phyloP scores from a whole-genome alignment of 1,140 invertebrate genomes.

The Brachionus asplanchnoidis region DNA sequence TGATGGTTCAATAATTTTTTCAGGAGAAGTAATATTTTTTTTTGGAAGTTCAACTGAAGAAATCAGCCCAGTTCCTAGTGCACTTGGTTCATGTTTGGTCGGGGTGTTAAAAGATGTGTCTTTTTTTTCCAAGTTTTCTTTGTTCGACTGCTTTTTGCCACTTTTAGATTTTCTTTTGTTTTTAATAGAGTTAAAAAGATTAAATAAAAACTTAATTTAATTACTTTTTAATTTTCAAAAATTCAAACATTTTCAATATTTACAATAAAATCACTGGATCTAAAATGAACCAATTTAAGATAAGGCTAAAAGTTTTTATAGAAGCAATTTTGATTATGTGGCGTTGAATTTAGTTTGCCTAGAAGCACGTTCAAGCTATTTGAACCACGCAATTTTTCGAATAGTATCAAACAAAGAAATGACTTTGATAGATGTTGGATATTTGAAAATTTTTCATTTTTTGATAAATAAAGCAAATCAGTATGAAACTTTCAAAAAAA shows the following conservation, averaged over 20 bases:
- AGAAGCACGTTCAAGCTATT: neutral
- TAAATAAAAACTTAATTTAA: neutral
- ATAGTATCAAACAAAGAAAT: neutral
- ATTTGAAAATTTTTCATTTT: neutral
- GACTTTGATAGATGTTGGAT: neutral
- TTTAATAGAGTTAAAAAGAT: neutral
- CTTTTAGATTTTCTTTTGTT: neutral
- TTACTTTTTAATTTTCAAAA: conserved; percentile 23
- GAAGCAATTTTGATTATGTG: neutral
- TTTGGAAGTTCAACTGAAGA: neutral
- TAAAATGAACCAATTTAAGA: neutral
- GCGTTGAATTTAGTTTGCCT: neutral
- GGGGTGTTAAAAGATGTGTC: neutral
- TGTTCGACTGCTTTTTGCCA: neutral
- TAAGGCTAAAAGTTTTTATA: neutral
- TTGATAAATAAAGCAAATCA: neutral
- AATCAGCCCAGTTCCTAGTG: neutral
- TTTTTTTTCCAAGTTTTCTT: neutral
- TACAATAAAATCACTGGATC: neutral
- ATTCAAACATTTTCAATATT: neutral
- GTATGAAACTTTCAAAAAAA: neutral
- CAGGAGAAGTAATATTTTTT: neutral
- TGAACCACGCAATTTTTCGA: neutral
- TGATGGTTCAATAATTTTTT: neutral
- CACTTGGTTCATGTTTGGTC: neutral